These are phyloP conservation scores for Ciconia stormi DNA, from an alignment of 2,113 vertebrate genomes.

Conservation along the genomic window DNA sequence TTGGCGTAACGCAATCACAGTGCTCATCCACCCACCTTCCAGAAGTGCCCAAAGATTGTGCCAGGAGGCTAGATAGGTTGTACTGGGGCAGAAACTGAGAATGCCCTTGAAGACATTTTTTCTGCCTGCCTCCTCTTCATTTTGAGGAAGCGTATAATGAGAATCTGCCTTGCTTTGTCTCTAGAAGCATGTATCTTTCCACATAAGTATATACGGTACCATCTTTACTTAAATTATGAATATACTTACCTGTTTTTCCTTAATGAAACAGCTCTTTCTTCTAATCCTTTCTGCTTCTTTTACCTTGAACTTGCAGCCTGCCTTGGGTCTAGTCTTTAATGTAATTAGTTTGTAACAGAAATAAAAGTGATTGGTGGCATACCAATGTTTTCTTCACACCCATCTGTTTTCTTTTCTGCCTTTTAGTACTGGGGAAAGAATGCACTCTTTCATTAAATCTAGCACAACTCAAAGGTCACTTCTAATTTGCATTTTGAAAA, in stretches of 20 bases:
- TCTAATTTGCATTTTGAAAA: slow-evolving; percentile 43
- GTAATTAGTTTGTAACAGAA: slow-evolving; percentile 57
- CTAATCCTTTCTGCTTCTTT: background rate
- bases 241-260: background rate
- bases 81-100: background rate
- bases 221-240: background rate
- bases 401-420: slow-evolving; percentile 46
- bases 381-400: slow-evolving; percentile 18
- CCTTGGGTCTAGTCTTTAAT: slow-evolving; percentile 34
- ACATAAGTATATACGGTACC: background rate
- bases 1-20: fast-evolving
- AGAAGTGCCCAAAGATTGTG: background rate
- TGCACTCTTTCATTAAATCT: slow-evolving; percentile 16
- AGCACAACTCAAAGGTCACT: slow-evolving; percentile 6
- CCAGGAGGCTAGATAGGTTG: too few relatives aligned
- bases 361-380: slow-evolving; percentile 55
- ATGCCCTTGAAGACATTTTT: background rate
- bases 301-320: slow-evolving; percentile 2
- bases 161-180: background rate
- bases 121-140: background rate
- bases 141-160: background rate
- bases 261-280: slow-evolving; percentile 5
- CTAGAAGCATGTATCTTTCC: background rate
- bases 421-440: slow-evolving; percentile 31
- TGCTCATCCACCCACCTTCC: background rate